phyloP scores from a whole-genome alignment of 1,140 invertebrate genomes.

The Eupeodes corollae region DNA sequence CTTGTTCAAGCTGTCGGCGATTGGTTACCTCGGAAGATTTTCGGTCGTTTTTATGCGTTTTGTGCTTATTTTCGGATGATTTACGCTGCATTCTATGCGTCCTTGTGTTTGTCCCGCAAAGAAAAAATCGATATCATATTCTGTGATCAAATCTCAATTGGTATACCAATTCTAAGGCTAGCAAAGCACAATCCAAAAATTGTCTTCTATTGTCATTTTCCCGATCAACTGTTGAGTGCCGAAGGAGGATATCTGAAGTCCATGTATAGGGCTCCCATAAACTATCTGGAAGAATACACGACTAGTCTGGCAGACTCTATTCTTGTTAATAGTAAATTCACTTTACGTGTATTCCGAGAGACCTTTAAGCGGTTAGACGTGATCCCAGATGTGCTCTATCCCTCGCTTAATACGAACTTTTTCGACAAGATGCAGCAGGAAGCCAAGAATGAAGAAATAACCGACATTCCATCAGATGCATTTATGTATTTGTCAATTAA shows the following conservation, averaged over 20 bases:
- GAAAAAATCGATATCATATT: slow-evolving; percentile 72
- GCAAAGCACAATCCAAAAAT: slow-evolving; percentile 50
- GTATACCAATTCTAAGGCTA: slow-evolving; percentile 70
- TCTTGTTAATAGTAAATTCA: slow-evolving; percentile 93
- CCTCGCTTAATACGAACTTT: slow-evolving; percentile 74
- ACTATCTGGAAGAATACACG: slow-evolving; percentile 85
- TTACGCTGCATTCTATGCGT: slow-evolving; percentile 56
- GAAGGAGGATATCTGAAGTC: slow-evolving; percentile 57
- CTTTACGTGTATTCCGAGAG: slow-evolving; percentile 64
- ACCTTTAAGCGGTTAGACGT: slow-evolving; percentile 66
- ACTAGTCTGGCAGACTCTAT: slow-evolving; percentile 77
- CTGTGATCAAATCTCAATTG: slow-evolving; percentile 83
- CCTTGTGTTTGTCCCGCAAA: slow-evolving; percentile 42
- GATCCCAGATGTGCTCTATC: slow-evolving; percentile 79
- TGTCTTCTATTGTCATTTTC: slow-evolving; percentile 97
- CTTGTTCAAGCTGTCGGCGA: slow-evolving; percentile 69
- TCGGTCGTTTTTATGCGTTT: slow-evolving; percentile 76
- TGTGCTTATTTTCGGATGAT: slow-evolving; percentile 93
- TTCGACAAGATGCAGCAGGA: slow-evolving; percentile 50
- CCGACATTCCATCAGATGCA: slow-evolving; percentile 39
- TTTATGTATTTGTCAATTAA: slow-evolving; percentile 88
- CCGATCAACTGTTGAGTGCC: slow-evolving; percentile 78
- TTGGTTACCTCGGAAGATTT: slow-evolving; percentile 74
- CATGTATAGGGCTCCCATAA: slow-evolving; percentile 77
- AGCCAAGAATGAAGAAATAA: slow-evolving; percentile 25